These are phyloP conservation scores for Scartelaos histophorus DNA, from an alignment of 2,113 vertebrate genomes.

Conservation along the genomic window DNA sequence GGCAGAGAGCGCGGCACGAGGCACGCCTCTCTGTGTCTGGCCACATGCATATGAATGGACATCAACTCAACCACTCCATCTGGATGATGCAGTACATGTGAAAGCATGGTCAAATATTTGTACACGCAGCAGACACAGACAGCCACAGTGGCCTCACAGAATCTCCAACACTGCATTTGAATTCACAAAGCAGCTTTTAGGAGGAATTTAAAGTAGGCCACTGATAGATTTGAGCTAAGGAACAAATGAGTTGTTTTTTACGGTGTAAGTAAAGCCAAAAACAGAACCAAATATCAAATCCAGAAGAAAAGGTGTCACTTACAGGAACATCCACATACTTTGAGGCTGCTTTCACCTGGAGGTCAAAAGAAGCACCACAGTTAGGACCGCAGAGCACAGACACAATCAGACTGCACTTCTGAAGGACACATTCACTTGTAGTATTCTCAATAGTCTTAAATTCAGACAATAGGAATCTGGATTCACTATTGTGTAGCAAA, in stretches of 20 bases:
- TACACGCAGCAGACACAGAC: constrained; percentile 35
- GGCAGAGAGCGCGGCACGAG: constrained; percentile 28
- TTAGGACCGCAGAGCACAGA: constrained; percentile 21
- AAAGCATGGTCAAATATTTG: constrained; percentile 64
- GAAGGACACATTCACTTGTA: neutral
- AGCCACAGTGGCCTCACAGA: constrained; percentile 32
- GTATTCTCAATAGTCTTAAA: neutral
- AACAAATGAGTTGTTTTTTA: neutral
- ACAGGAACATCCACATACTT: constrained; percentile 99
- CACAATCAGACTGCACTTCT: neutral
- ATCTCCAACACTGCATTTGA: constrained; percentile 8
- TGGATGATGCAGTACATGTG: constrained; percentile 53
- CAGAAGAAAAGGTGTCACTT: constrained; percentile 76
- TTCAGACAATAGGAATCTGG: neutral
- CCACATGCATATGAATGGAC: constrained; percentile 72
- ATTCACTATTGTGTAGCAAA: neutral
- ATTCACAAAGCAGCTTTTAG: constrained; percentile 13
- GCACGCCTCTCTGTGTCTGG: constrained; percentile 43
- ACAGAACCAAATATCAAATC: neutral
- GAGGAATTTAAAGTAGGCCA: constrained; percentile 6
- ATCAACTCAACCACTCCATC: constrained; percentile 49
- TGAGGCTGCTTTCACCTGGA: constrained; percentile 98
- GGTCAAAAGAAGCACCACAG: constrained; percentile 53
- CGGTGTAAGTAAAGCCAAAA: neutral
- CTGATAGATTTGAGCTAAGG: neutral